Evolutionary conservation across 2,113 vertebrate genomes (phyloP).

Genomic region (Pleuronectes platessa): DNA sequence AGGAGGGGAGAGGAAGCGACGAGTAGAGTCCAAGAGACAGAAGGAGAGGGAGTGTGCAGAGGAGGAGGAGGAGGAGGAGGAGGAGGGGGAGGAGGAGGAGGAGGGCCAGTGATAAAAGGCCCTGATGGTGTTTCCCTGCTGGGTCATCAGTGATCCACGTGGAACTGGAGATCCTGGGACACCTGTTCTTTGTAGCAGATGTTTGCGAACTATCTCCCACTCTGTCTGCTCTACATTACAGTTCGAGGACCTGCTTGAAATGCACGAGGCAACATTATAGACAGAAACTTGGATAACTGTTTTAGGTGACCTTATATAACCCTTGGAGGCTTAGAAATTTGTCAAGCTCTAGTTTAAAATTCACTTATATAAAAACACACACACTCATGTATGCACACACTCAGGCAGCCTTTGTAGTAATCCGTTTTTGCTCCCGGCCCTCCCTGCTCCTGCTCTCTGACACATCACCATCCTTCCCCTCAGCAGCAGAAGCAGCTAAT

Average conservation of each 20-base stretch:
- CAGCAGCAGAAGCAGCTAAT: constrained; percentile 47
- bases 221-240: constrained; percentile 21
- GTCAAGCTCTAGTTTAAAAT: background rate
- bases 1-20: constrained; percentile 2
- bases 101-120: constrained; percentile 27
- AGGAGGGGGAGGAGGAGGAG: constrained; percentile 10
- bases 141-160: constrained; percentile 42
- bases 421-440: no score
- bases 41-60: background rate
- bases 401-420: constrained; percentile 11
- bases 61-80: constrained; percentile 14
- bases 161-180: constrained; percentile 57
- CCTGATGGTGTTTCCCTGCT: constrained; percentile 45
- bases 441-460: constrained; percentile 16
- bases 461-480: constrained; percentile 39
- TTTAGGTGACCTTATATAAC: constrained; percentile 13
- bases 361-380: background rate
- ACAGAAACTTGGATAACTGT: constrained; percentile 1
- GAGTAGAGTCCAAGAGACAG: constrained; percentile 12
- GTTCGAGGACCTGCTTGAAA: background rate
- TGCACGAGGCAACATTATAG: background rate
- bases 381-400: constrained; percentile 9
- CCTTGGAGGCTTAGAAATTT: background rate
- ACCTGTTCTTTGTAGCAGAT: constrained; percentile 76
- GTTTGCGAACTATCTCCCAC: constrained; percentile 49